Evolutionary conservation across 2,797 vertebrate species (phyloP).

Genomic region (Gallinago stenura): DNA sequence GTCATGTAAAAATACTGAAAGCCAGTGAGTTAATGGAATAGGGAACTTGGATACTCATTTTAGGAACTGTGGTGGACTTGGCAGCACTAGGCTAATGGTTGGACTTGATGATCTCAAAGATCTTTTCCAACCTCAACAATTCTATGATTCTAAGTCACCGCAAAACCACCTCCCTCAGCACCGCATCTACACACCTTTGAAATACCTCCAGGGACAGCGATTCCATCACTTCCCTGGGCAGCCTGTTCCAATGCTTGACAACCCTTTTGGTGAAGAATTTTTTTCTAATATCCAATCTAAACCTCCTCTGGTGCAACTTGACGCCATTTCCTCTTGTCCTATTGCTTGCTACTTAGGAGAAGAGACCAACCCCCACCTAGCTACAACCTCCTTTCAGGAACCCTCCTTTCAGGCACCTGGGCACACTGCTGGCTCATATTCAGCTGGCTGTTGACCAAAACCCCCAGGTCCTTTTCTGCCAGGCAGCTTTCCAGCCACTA

Average conservation of each 20-base stretch:
- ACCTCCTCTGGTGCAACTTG: neutral
- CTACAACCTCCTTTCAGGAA: neutral
- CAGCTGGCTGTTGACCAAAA: accelerated
- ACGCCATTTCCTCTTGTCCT: neutral
- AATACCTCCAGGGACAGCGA: neutral
- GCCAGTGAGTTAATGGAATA: neutral
- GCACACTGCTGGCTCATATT: neutral
- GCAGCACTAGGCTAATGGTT: neutral
- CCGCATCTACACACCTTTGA: accelerated
- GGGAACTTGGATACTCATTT: neutral
- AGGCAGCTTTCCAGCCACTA: neutral
- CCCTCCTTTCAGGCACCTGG: neutral
- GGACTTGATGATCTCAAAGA: neutral
- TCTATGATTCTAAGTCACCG: neutral
- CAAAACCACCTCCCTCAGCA: neutral
- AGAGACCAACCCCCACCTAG: neutral
- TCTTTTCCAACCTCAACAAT: neutral
- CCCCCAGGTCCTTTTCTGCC: neutral
- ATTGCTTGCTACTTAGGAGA: neutral
- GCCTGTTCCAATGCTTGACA: neutral
- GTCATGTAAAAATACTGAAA: neutral
- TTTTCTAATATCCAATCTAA: neutral
- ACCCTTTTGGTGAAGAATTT: neutral
- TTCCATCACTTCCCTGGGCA: neutral
- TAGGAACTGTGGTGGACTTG: neutral